A percentile compares a stretch with the other conserved stretches of the same genome.
phyloP scores from a whole-genome alignment of 2,113 vertebrate species.

The Rhinoptilus africanus region DNA sequence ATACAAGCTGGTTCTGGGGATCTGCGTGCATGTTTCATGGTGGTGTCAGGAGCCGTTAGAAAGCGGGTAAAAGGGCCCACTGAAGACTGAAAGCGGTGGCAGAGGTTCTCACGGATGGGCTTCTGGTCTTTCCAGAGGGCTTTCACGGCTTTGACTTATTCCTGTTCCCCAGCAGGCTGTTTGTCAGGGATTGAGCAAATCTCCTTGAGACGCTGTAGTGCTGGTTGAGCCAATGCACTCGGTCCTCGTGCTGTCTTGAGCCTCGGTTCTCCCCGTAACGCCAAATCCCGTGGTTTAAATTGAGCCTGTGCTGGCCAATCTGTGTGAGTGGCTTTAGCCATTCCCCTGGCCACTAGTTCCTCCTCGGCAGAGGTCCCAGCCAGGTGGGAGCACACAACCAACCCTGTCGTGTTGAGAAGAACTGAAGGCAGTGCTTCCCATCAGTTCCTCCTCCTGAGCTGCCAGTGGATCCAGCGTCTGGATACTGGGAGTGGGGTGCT shows the following conservation, averaged over 20 bases:
- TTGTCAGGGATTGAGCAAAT: background rate
- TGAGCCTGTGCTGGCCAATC: background rate
- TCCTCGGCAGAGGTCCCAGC: background rate
- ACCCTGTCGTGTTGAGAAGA: background rate
- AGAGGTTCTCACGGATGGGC: background rate
- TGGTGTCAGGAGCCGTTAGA: background rate
- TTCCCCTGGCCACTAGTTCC: background rate
- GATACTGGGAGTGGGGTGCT: background rate
- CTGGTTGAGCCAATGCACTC: background rate
- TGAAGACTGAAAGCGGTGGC: background rate
- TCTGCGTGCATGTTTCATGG: background rate
- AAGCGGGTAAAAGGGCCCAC: background rate
- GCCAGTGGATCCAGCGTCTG: rapidly evolving
- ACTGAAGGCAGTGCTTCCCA: background rate
- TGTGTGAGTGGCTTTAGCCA: background rate
- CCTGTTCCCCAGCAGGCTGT: background rate
- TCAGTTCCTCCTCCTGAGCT: background rate
- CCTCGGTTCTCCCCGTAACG: background rate
- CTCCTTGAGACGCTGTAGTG: background rate
- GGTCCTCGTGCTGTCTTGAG: background rate
- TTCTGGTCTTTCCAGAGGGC: background rate
- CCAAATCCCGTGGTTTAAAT: rapidly evolving
- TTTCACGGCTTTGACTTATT: background rate
- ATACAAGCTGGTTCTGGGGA: background rate
- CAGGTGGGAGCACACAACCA: background rate